Percentiles rank a stretch among this genome's conserved stretches.
Evolutionary conservation across 2,797 vertebrate species (phyloP).

Genomic region (Trachops cirrhosus): DNA sequence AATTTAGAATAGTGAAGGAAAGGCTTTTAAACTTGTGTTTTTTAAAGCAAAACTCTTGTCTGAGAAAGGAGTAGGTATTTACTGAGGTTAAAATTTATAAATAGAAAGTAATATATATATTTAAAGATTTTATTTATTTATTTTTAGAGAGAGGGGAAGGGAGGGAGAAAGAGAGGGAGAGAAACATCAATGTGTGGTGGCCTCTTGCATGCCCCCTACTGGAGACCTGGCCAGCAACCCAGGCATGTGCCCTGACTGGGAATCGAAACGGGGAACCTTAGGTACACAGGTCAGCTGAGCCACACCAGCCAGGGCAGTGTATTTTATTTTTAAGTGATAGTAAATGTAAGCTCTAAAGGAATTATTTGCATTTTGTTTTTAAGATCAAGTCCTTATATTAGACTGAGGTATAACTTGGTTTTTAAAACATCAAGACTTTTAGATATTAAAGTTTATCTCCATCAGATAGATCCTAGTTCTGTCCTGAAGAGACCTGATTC

Average conservation of each 20-base stretch:
- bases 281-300: too few relatives aligned
- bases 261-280: too few relatives aligned
- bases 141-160: too few relatives aligned
- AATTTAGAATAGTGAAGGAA: background rate
- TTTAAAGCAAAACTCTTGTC: background rate
- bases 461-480: background rate
- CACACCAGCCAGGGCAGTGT: too few relatives aligned
- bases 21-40: background rate
- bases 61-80: background rate
- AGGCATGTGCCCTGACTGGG: too few relatives aligned
- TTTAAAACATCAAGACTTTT: conserved; percentile 15
- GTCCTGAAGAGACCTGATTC: background rate
- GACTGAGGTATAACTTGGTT: background rate
- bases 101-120: background rate
- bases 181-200: too few relatives aligned
- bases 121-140: too few relatives aligned
- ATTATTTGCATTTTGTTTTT: conserved; percentile 12
- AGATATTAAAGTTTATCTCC: background rate
- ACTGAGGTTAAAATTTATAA: background rate
- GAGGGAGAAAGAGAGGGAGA: too few relatives aligned
- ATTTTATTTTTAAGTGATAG: background rate
- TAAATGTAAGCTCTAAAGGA: background rate
- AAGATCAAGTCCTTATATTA: background rate
- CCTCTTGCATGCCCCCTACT: too few relatives aligned
- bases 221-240: too few relatives aligned